Base-by-base conservation (phyloP, 2,888 invertebrate genomes). In the Zhengitettix transpicula region DNA sequence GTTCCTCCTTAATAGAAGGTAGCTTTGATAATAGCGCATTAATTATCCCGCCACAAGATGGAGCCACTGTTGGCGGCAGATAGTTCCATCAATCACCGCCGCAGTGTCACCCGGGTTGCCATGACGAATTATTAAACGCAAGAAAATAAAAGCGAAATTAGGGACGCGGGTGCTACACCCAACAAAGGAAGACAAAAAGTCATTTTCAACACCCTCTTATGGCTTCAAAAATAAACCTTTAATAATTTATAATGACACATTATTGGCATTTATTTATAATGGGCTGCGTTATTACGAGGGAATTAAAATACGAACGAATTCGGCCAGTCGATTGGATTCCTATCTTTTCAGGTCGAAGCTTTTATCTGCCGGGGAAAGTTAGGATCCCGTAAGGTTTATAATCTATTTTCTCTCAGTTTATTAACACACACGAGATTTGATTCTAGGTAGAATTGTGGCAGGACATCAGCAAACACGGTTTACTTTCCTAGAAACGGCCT, bases 1-100 rank as follows among this genome's bases (percentile, higher is more conserved):
- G 60, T 60, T 60, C 60, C 54, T 57, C 57, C 52, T 57, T 60
- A 55, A 55, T 55, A 55, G 58, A 51, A 56, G 60, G 60, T 60
- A 60, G 60, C 60, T 60, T 57, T 60, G 57, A 60, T 60, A 60
- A 60, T 55, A 58, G 60, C 52, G n/a, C 57, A 53, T 57, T 60
- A 60, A 60, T 60, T 60, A 60, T 57, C 58, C 55, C 60, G 47
- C 54, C 57, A 47, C 55, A 57, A 57, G 59, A 60, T 57, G 44
- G 53, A 52, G 57, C 55, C 60, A 60, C 58, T 44, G 55, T 55
- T 47, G 47, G 47, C 47, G 55, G 55, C 16, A 41, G 55, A 55
- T 55, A 58, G 47, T 60, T 55, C 55, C 60, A 60, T 60, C 56
- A 60, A 60, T 60, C 60, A 60, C 60, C 28, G 56, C 28, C 56